phyloP scores from a whole-genome alignment of 64 coral and sea anemone genomes.

The Dendronephthya gigantea region DNA sequence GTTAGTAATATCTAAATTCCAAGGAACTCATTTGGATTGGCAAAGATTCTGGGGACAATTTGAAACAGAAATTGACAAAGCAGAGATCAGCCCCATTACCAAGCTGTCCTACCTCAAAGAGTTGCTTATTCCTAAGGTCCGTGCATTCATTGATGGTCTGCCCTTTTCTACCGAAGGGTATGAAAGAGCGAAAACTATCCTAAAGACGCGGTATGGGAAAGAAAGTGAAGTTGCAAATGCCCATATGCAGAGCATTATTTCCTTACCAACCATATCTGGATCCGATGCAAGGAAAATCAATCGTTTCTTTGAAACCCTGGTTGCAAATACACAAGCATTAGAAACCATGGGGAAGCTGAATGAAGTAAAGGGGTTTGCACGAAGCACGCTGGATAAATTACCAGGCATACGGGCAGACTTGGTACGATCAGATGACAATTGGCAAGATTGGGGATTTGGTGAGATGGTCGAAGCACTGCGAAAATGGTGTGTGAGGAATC shows the following conservation, averaged over 20 bases:
- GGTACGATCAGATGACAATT: conserved; percentile 14
- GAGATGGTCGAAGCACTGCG: conserved; percentile 14
- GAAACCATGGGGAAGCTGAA: conserved; percentile 16
- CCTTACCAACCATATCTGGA: conserved; percentile 24
- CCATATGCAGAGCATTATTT: conserved; percentile 1
- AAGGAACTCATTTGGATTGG: conserved; percentile 31
- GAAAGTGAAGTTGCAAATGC: conserved; percentile 25
- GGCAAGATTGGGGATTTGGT: conserved; percentile 25
- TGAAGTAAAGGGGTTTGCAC: conserved; percentile 21
- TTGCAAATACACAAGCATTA: not conserved
- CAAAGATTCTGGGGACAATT: conserved; percentile 32
- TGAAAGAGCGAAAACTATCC: conserved; percentile 32
- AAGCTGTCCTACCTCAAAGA: conserved; percentile 27
- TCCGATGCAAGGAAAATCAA: conserved; percentile 28
- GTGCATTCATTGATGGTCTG: not conserved
- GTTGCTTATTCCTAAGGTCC: conserved; percentile 16
- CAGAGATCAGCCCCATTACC: conserved; percentile 14
- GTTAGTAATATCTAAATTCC: conserved; percentile 14
- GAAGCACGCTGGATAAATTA: conserved; percentile 22
- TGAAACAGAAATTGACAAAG: conserved; percentile 30
- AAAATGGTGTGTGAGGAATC: conserved; percentile 23
- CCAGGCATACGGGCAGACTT: conserved; percentile 14
- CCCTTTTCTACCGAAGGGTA: conserved; percentile 21
- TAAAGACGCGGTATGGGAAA: conserved; percentile 31
- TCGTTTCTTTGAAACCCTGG: conserved; percentile 1